Evolutionary conservation across 1,140 invertebrate genomes (phyloP).

Genomic region (Wiebesia pumilae): DNA sequence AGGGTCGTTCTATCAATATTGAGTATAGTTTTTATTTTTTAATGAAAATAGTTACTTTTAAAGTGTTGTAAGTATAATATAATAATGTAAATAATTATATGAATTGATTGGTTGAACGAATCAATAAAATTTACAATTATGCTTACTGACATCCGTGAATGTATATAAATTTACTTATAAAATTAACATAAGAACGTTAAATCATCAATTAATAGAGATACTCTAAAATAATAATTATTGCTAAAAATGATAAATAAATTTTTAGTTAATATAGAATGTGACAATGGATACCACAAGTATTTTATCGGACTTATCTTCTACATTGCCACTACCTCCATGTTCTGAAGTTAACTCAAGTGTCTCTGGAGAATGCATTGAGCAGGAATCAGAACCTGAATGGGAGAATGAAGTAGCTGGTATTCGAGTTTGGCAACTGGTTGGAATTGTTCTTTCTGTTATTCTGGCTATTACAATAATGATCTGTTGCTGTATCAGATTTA

Average conservation of each 20-base stretch:
- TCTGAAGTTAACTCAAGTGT: not conserved
- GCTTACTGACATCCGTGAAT: too few species aligned
- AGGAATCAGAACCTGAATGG: conserved; percentile 58
- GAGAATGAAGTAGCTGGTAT: conserved; percentile 68
- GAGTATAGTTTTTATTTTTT: not conserved
- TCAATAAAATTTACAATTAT: too few species aligned
- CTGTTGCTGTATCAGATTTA: conserved; percentile 90
- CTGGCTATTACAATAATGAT: conserved; percentile 79
- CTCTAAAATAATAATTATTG: not conserved
- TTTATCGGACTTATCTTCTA: conserved; percentile 13
- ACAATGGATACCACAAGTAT: conserved; percentile 23
- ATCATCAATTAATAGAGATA: too few species aligned
- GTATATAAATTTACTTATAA: too few species aligned
- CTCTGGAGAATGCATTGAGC: conserved; percentile 17
- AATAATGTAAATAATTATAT: not conserved
- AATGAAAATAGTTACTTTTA: not conserved
- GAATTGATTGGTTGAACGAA: not conserved
- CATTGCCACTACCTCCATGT: not conserved
- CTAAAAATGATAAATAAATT: not conserved
- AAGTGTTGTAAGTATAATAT: conserved; percentile 13
- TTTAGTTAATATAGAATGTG: not conserved
- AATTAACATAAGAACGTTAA: too few species aligned
- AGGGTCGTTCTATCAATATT: not conserved
- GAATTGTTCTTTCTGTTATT: conserved; percentile 68
- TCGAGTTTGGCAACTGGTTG: conserved; percentile 69